Conservation (phyloP, 2,113 vertebrate genomes). For the Petroica traversi region DNA sequence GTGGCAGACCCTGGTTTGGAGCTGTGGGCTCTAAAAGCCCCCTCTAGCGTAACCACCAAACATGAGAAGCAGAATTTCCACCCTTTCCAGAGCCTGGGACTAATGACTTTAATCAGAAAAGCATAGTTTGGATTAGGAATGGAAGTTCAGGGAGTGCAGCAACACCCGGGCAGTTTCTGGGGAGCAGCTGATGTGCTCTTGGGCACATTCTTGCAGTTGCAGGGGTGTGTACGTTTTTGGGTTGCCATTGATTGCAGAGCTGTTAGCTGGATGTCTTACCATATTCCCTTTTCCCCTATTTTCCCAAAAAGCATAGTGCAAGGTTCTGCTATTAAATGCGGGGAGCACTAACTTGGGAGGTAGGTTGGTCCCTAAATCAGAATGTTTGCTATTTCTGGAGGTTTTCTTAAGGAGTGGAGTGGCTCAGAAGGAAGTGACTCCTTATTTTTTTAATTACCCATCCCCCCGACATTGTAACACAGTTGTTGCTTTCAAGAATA, state of each 20-base stretch:
- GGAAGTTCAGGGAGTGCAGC: accelerated
- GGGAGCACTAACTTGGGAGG: not conserved
- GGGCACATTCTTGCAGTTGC: not conserved
- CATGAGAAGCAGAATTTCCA: accelerated
- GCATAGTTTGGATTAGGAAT: not conserved
- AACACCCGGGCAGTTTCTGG: not conserved
- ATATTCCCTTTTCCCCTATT: not conserved
- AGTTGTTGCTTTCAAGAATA: slow-evolving; percentile 64
- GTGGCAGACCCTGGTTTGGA: not conserved
- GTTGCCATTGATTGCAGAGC: not conserved
- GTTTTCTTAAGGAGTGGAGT: not conserved
- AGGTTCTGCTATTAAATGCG: not conserved
- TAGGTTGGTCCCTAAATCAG: not conserved
- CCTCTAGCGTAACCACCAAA: not conserved
- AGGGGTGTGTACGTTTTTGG: not conserved
- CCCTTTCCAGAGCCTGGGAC: not conserved
- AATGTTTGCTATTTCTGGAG: not conserved
- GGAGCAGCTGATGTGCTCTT: not conserved
- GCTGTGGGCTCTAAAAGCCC: not conserved
- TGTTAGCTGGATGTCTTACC: not conserved
- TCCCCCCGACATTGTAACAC: not conserved
- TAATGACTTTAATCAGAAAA: not conserved
- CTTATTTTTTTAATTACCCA: not conserved
- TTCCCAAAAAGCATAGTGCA: not conserved
- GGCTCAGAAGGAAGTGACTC: slow-evolving; percentile 18